Conservation (phyloP, 2,797 vertebrate species). For the Acrossocheilus fasciatus region DNA sequence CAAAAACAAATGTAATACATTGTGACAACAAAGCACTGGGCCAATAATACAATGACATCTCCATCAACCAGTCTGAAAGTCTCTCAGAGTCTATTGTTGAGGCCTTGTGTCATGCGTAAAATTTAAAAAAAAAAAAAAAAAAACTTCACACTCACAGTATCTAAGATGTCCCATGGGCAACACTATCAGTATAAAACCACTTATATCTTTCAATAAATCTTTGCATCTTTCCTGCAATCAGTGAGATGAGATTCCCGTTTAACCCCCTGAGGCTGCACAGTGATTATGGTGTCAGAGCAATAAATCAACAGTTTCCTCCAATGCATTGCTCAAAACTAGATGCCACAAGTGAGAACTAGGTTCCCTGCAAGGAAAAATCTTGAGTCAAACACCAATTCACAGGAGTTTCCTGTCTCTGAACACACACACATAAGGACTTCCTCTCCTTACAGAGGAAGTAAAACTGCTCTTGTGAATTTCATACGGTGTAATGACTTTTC, state of each 20-base stretch:
- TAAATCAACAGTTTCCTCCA: slow-evolving; percentile 3
- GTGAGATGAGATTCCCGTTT: background rate
- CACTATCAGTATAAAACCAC: slow-evolving; percentile 1
- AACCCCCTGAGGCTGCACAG: background rate
- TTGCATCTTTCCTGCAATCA: background rate
- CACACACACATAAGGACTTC: slow-evolving; percentile 21
- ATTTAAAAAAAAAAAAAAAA: rapidly evolving
- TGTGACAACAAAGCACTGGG: no score
- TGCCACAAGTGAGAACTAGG: background rate
- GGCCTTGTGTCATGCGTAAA: background rate
- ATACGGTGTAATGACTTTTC: background rate
- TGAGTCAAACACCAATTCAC: slow-evolving; percentile 15
- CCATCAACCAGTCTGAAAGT: background rate
- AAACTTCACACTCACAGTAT: background rate
- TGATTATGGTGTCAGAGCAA: slow-evolving; percentile 15
- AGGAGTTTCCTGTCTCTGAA: slow-evolving; percentile 18
- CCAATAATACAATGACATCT: background rate
- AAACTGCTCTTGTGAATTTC: slow-evolving; percentile 43
- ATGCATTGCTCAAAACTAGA: background rate
- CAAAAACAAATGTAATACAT: background rate
- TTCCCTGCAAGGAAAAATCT: background rate
- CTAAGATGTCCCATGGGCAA: background rate
- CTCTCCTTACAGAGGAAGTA: slow-evolving; percentile 44
- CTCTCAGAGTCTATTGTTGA: background rate
- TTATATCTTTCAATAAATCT: background rate